A percentile compares a stretch with the other conserved stretches of the same genome.
These are phyloP conservation scores for Danaus melanippus DNA, from an alignment of 1,140 invertebrate species.

Conservation along the genomic window DNA sequence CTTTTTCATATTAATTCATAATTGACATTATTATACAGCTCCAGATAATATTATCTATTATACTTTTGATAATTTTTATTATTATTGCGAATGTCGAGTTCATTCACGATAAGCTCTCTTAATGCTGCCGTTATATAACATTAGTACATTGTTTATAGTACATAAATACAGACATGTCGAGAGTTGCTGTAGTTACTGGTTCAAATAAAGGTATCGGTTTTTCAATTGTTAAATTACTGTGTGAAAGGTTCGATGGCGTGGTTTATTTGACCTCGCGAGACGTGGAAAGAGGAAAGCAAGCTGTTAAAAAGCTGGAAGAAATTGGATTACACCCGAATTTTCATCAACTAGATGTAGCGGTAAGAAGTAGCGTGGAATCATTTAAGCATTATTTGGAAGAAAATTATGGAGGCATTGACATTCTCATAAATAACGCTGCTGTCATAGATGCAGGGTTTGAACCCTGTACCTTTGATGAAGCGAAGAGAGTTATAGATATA, in stretches of 20 bases:
- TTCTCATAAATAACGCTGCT: constrained; percentile 88
- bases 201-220: constrained; percentile 84
- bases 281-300: constrained; percentile 68
- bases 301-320: constrained; percentile 71
- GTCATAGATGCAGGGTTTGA: constrained; percentile 76
- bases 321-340: constrained; percentile 71
- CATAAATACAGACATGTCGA: constrained; percentile 40
- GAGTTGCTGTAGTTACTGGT: constrained; percentile 76
- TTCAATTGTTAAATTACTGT: constrained; percentile 77
- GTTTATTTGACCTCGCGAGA: constrained; percentile 78
- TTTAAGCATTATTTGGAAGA: constrained; percentile 75
- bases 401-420: constrained; percentile 81
- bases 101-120: no score
- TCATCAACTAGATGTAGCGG: constrained; percentile 79
- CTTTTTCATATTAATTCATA: no score
- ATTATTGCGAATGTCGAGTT: no score
- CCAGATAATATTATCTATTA: no score
- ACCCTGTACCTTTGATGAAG: constrained; percentile 74
- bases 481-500: constrained; percentile 75
- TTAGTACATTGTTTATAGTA: no score
- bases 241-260: constrained; percentile 73
- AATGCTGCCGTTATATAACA: no score
- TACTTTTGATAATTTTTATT: no score
- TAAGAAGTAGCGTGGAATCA: constrained; percentile 72
- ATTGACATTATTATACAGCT: no score